Evolutionary conservation across 2,888 invertebrate genomes (phyloP), one percentile per base, ranked within the genome.

Genomic region (Eupithecia inturbata): DNA sequence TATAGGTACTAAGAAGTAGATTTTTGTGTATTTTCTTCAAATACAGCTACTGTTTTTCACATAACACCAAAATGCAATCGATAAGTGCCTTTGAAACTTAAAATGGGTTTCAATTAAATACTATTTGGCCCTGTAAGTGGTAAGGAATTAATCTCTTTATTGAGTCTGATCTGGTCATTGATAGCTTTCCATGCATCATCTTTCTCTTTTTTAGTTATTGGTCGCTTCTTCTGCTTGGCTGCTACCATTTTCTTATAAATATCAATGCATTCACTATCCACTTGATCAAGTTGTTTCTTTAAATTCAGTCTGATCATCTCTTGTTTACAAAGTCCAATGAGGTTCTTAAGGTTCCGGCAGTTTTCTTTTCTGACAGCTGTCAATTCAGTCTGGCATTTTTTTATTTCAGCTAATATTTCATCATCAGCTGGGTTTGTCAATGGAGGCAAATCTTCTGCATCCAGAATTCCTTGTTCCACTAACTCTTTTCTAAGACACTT

Each of bases 321-420:
- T 81, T 97, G 97, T 84, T 97, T 96, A 69, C 97, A 97, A 31
- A 96, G 92, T 66, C 95, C 95, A 75, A 97, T 95, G 2, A 98
- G 90, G 73, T 95, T 95, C 81, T 96, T 96, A 28, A 98, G 92
- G 83, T 97, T 96, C 36, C 95, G 95, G 78, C 96, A 95, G 87
- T 99, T 99, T 86, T 98, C 97, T 89, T 96, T 96, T 79, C 97
- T 96, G 10, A 98, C 95, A 31, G 96, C 96, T 68, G 95, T 95
- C 26, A 98, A 91, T 90, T 98, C 98, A 74, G 97, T 96, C 84
- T 98, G 97, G 81, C 98, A 98, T 83, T 97, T 96, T 85, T 97
- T 97, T 19, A 99, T 97, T 94, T 99, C 99, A 14, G 96, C 94
- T 78, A 98, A 93, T 83, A 99, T 97, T 91, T 99, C 99, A 92